These are phyloP conservation scores for Dryadula phaetusa DNA, from an alignment of 2,888 invertebrate genomes.

Conservation along the genomic window DNA sequence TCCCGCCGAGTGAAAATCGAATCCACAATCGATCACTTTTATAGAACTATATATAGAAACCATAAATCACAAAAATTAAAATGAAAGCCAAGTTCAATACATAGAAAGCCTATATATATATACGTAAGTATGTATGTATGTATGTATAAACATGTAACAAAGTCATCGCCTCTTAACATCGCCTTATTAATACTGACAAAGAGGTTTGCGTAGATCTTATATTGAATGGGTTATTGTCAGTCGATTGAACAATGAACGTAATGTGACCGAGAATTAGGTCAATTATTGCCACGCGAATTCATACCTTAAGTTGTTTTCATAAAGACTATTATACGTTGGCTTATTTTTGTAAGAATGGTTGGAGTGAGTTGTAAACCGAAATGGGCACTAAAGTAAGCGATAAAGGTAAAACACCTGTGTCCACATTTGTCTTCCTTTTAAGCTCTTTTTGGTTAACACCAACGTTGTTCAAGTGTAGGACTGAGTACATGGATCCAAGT, in stretches of 20 bases:
- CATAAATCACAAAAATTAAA: background rate
- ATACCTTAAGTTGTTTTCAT: background rate
- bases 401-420: conserved; percentile 35
- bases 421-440: conserved; percentile 27
- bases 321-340: conserved; percentile 21
- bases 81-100: background rate
- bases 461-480: background rate
- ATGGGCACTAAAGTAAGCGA: conserved; percentile 35
- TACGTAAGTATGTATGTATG: background rate
- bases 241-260: conserved; percentile 31
- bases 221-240: conserved; percentile 28
- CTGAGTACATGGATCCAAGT: too few relatives aligned
- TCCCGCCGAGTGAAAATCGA: too few relatives aligned
- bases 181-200: conserved; percentile 17
- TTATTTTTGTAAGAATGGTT: conserved; percentile 8
- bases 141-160: background rate
- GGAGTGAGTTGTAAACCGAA: conserved; percentile 32
- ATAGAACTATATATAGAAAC: too few relatives aligned
- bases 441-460: background rate
- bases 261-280: conserved; percentile 8
- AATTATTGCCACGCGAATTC: background rate
- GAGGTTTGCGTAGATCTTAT: conserved; percentile 20
- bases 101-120: too few relatives aligned
- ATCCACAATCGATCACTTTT: too few relatives aligned
- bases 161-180: background rate